phyloP scores from a whole-genome alignment of 2,888 invertebrate genomes.

The Aleiodes alternator region DNA sequence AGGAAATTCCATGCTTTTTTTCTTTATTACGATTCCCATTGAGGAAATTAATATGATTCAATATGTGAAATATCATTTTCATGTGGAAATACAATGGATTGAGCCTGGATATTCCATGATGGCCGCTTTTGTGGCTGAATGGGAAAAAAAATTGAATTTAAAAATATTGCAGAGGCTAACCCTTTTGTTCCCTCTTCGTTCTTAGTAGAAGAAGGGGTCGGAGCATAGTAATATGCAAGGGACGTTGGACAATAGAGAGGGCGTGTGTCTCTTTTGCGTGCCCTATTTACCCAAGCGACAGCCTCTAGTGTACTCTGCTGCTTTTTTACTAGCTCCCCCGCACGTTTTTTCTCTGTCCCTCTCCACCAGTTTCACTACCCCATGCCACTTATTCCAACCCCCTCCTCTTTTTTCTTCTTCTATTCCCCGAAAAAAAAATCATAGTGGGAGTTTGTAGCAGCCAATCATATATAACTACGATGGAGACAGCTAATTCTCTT shows the following conservation, averaged over 20 bases:
- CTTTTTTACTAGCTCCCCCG: conserved; percentile 31
- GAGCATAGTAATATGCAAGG: conserved; percentile 54
- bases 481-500: conserved; percentile 68
- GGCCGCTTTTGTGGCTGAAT: conserved; percentile 71
- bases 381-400: conserved; percentile 50
- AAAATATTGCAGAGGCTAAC: conserved; percentile 62
- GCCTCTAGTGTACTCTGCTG: conserved; percentile 57
- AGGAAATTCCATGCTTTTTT: no score
- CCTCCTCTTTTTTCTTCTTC: conserved; percentile 45
- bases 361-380: conserved; percentile 45
- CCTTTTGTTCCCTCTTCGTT: conserved; percentile 63
- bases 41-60: no score
- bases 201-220: conserved; percentile 51
- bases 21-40: no score
- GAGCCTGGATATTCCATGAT: conserved; percentile 59
- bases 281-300: conserved; percentile 74
- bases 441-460: conserved; percentile 64
- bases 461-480: conserved; percentile 69
- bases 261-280: conserved; percentile 74
- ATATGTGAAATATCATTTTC: no score
- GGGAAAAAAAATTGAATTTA: conserved; percentile 51
- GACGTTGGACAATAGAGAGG: conserved; percentile 69
- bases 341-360: conserved; percentile 48
- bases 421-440: conserved; percentile 47
- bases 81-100: neutral